Percentiles rank a stretch among this genome's conserved stretches.
Conservation (phyloP, 2,888 invertebrate species). For the Antitype chi region DNA sequence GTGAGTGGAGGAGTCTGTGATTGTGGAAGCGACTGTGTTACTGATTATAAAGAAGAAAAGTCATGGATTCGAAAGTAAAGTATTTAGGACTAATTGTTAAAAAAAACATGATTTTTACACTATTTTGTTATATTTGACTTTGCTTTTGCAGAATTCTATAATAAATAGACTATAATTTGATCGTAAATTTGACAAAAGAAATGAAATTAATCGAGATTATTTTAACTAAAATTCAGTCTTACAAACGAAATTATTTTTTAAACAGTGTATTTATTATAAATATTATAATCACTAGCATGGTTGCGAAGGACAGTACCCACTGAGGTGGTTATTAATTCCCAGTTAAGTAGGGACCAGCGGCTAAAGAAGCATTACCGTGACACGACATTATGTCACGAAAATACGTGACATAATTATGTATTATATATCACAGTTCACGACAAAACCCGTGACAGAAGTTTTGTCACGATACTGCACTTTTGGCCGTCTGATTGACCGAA, state of each 20-base stretch:
- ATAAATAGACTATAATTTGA: not conserved
- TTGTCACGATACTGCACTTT: conserved; percentile 10
- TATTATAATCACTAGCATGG: conserved; percentile 34
- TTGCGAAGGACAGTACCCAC: conserved; percentile 25
- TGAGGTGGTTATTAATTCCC: conserved; percentile 37
- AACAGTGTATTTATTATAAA: conserved; percentile 12
- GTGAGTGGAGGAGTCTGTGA: conserved; percentile 46
- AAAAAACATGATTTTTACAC: not conserved
- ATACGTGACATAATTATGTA: not conserved
- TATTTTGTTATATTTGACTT: not conserved
- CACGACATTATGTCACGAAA: conserved; percentile 10
- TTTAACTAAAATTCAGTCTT: not conserved
- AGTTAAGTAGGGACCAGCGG: conserved; percentile 41
- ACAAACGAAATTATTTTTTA: not conserved
- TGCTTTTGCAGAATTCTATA: conserved; percentile 10
- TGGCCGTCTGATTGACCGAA: conserved; percentile 27
- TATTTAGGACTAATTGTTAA: not conserved
- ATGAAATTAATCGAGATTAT: conserved; percentile 29
- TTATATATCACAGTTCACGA: not conserved
- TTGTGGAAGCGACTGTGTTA: conserved; percentile 33
- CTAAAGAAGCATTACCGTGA: not conserved
- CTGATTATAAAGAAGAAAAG: conserved; percentile 8
- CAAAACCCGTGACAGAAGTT: not conserved
- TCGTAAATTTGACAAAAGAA: conserved; percentile 26
- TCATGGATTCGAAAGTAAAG: not conserved